Evolutionary conservation across 2,113 vertebrate genomes (phyloP), one percentile per base, ranked within the genome.

Genomic region (Poecile atricapillus): DNA sequence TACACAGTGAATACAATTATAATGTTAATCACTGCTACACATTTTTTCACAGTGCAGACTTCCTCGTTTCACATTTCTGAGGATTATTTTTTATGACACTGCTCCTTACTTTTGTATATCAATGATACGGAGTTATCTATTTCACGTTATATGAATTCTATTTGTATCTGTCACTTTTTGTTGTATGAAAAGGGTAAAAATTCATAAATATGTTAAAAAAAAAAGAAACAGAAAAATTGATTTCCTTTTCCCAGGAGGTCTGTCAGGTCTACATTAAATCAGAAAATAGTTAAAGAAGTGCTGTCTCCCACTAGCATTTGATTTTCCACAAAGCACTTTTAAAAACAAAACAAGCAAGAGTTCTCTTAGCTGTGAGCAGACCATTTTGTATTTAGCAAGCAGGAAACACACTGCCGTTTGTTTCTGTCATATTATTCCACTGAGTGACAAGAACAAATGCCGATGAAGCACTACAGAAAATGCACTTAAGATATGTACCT

Each of bases 341-440:
- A 65, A 71, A 93, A 68, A 5, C 27, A 87, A 81, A 89, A 56
- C 50, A 70, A 50, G 35, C 33, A 74, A 60, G 46, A 44, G 21
- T 69, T 84, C 39, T 82, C 13, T 46, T n/a, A 70, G 47, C 49
- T 87, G 11, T 64, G 69, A 44, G 60, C 65, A 90, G 55, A 83
- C 33, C 24, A 31, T 83, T 87, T 94, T 94, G 71, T 65, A 94
- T 79, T 85, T 83, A 83, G 78, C 67, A 93, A 85, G 55, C 41
- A 89, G n/a, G 70, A 93, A 93, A 55, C 41, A 74, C 28, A 15
- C 44, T 63, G 63, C 50, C 55, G 22, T 97, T 90, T 94, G 31
- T 96, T 87, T 83, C 68, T 95, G 93, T 86, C 79, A n/a, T 59
- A 71, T 89, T 95, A 68, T 86, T 93, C 64, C 43, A 78, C 69